Conservation (phyloP, 1,140 invertebrate genomes). For the Solen grandis region DNA sequence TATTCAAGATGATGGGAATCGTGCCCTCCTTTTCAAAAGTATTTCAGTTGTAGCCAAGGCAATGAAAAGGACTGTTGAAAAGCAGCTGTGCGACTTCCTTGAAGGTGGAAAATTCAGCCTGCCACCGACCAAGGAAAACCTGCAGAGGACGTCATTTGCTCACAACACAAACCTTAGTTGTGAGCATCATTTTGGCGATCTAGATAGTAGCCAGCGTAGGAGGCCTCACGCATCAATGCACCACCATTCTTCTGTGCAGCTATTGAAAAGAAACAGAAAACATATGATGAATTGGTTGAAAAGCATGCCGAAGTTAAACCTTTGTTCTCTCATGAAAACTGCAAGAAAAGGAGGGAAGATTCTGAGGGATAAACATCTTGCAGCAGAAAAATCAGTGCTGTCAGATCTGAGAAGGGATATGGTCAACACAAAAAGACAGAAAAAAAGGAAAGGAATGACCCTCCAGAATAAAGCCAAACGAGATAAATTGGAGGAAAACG, state of each 20-base stretch:
- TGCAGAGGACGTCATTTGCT: neutral
- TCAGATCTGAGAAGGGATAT: neutral
- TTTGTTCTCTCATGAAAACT: neutral
- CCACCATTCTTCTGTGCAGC: conserved; percentile 11
- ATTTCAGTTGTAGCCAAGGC: neutral
- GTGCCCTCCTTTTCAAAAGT: neutral
- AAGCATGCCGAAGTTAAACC: neutral
- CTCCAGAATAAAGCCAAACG: too few relatives aligned
- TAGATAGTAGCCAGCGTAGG: conserved; percentile 19
- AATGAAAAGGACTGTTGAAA: neutral
- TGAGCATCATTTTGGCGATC: conserved; percentile 39
- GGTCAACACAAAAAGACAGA: neutral
- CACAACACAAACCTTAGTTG: neutral
- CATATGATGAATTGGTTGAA: neutral
- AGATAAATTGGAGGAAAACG: neutral
- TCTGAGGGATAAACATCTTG: conserved; percentile 1
- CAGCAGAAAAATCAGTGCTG: neutral
- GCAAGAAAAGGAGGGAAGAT: neutral
- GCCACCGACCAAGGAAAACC: neutral
- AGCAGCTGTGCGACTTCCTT: conserved; percentile 30
- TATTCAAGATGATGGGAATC: neutral
- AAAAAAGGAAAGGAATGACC: conserved; percentile 1
- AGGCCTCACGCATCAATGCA: neutral
- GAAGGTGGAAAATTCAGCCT: neutral
- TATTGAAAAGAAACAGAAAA: conserved; percentile 1